Evolutionary conservation across 2,797 vertebrate genomes (phyloP).

Genomic region (Halcyon badia): DNA sequence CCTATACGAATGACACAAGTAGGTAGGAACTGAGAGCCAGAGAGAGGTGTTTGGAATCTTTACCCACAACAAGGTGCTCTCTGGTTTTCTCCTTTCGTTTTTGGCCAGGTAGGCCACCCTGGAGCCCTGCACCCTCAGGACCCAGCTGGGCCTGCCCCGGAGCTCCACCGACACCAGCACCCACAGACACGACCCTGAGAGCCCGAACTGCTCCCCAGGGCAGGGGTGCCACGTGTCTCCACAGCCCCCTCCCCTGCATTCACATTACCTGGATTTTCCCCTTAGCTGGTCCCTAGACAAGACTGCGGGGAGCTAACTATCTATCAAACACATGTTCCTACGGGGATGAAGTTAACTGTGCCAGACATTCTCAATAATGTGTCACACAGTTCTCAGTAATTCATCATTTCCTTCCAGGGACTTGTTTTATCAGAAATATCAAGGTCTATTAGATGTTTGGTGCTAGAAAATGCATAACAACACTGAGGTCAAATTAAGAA

Average conservation of each 20-base stretch:
- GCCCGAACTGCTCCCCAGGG: not conserved
- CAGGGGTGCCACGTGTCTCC: not conserved
- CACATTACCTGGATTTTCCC: not conserved
- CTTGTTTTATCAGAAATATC: not conserved
- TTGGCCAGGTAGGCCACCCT: not conserved
- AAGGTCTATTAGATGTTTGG: not conserved
- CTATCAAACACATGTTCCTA: not conserved
- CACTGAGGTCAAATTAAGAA: not conserved
- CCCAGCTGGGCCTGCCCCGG: rapidly evolving
- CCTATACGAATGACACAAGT: not conserved
- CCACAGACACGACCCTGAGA: rapidly evolving
- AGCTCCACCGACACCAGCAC: not conserved
- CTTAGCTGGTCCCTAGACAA: not conserved
- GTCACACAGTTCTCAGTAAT: not conserved
- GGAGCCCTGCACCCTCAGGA: rapidly evolving
- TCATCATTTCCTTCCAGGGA: not conserved
- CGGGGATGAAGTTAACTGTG: not conserved
- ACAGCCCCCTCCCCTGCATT: not conserved
- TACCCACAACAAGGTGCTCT: not conserved
- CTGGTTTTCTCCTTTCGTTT: not conserved
- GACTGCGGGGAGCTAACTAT: not conserved
- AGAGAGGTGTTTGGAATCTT: not conserved
- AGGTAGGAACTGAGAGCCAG: not conserved
- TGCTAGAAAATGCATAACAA: not conserved
- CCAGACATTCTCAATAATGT: not conserved